Conservation (phyloP, 53 echinoderm and acorn worm genomes). For the Luidia sarsii region DNA sequence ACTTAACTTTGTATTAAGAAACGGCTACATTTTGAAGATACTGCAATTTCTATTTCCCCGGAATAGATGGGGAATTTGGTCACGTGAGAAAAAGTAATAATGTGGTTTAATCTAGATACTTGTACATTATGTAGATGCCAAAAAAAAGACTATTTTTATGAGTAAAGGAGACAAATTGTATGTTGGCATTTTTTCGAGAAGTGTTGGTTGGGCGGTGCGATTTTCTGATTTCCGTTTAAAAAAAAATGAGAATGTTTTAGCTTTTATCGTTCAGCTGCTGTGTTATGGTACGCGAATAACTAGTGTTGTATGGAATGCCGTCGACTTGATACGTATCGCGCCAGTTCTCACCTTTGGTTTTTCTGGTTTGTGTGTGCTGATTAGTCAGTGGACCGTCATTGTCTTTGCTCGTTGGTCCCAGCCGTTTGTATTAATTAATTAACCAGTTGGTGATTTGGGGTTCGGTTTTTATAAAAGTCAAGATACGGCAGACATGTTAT, state of each 20-base stretch:
- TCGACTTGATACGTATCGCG: slow-evolving; percentile 7
- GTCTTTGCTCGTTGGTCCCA: background rate
- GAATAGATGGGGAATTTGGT: too few relatives aligned
- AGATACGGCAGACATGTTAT: too few relatives aligned
- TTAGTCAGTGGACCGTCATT: slow-evolving; percentile 1
- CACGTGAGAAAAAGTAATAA: slow-evolving; percentile 17
- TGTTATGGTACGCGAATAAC: background rate
- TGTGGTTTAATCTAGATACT: slow-evolving; percentile 46
- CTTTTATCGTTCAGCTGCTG: background rate
- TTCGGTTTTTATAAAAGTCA: too few relatives aligned
- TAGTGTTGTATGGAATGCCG: background rate
- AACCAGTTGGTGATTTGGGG: too few relatives aligned
- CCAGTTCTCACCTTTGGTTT: too few relatives aligned
- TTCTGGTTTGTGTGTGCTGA: slow-evolving; percentile 62
- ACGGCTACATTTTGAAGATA: background rate
- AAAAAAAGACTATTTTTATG: slow-evolving; percentile 56
- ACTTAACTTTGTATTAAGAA: slow-evolving; percentile 20
- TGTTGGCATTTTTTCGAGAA: too few relatives aligned
- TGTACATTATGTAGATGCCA: slow-evolving; percentile 57
- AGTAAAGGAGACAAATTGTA: slow-evolving; percentile 30
- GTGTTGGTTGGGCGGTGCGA: too few relatives aligned
- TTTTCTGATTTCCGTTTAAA: too few relatives aligned
- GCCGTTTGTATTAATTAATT: background rate
- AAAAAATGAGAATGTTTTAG: too few relatives aligned
- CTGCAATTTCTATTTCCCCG: slow-evolving; percentile 5